phyloP scores from a whole-genome alignment of 2,797 vertebrate genomes.

The Tragopan temminckii region DNA sequence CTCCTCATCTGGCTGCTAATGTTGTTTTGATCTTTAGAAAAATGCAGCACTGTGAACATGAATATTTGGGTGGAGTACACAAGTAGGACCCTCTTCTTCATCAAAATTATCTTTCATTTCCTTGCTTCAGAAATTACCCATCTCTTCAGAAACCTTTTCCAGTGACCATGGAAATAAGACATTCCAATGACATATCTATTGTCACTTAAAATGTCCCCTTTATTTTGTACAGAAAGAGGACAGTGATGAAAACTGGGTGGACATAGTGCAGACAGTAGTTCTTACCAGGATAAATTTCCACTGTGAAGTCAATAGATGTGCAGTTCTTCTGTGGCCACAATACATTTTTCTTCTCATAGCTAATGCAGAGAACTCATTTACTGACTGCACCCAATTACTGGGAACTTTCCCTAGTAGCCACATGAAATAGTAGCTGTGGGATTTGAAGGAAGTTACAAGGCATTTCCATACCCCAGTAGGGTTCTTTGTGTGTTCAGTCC shows the following conservation, averaged over 20 bases:
- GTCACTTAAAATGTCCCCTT: not conserved
- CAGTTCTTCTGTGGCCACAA: rapidly evolving
- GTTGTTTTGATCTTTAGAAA: not conserved
- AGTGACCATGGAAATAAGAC: not conserved
- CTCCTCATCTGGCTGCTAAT: not conserved
- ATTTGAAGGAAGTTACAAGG: not conserved
- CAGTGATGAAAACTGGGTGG: not conserved
- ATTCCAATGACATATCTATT: not conserved
- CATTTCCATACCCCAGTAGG: not conserved
- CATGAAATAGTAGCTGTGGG: not conserved
- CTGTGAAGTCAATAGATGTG: not conserved
- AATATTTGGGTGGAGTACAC: not conserved
- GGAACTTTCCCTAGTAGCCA: not conserved
- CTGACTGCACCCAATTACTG: not conserved
- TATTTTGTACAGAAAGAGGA: not conserved
- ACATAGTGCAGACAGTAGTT: not conserved
- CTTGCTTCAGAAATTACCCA: not conserved
- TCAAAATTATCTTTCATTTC: not conserved
- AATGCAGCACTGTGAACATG: not conserved
- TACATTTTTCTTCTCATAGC: not conserved
- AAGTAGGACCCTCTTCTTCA: not conserved
- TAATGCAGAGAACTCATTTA: not conserved
- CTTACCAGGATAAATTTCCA: not conserved
- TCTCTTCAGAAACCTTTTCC: not conserved
- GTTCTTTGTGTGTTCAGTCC: not conserved